phyloP scores from a whole-genome alignment of 92 coral and sea anemone species.

The Heteractis magnifica region DNA sequence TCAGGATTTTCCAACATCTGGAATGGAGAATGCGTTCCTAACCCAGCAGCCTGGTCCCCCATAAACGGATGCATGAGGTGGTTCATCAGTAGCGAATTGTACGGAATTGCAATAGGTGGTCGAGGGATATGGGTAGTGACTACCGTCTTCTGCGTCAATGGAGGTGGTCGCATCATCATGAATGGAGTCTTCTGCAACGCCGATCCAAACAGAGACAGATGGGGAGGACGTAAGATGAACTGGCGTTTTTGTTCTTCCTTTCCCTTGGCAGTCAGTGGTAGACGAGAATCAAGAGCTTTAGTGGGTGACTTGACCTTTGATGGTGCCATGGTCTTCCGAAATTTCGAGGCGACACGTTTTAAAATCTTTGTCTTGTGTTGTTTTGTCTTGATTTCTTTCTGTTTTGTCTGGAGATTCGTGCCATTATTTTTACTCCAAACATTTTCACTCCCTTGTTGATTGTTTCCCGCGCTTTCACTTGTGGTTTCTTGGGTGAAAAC shows the following conservation, averaged over 20 bases:
- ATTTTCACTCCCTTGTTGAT: background rate
- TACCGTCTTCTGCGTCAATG: constrained; percentile 93
- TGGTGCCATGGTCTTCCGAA: constrained; percentile 33
- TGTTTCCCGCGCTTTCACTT: background rate
- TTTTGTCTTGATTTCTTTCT: constrained; percentile 23
- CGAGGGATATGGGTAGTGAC: constrained; percentile 98
- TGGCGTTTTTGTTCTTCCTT: constrained; percentile 84
- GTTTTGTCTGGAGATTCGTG: constrained; percentile 42
- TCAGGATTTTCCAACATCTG: constrained; percentile 37
- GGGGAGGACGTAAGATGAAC: constrained; percentile 74
- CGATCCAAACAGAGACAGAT: constrained; percentile 39
- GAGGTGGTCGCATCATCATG: constrained; percentile 92
- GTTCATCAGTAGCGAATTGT: constrained; percentile 56
- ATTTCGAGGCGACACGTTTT: constrained; percentile 44
- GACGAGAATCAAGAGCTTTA: constrained; percentile 20
- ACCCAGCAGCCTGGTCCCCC: constrained; percentile 27
- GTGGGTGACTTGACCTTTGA: constrained; percentile 46
- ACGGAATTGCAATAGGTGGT: constrained; percentile 88
- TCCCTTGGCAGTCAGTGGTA: constrained; percentile 49
- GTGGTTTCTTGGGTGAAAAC: background rate
- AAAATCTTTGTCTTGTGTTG: constrained; percentile 30
- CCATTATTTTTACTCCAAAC: background rate
- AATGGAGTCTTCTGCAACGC: constrained; percentile 59
- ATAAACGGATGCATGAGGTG: constrained; percentile 41
- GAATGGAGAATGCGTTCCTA: constrained; percentile 38